These are phyloP conservation scores for Bombus sibiricus DNA, from an alignment of 1,140 invertebrate species.

Conservation along the genomic window DNA sequence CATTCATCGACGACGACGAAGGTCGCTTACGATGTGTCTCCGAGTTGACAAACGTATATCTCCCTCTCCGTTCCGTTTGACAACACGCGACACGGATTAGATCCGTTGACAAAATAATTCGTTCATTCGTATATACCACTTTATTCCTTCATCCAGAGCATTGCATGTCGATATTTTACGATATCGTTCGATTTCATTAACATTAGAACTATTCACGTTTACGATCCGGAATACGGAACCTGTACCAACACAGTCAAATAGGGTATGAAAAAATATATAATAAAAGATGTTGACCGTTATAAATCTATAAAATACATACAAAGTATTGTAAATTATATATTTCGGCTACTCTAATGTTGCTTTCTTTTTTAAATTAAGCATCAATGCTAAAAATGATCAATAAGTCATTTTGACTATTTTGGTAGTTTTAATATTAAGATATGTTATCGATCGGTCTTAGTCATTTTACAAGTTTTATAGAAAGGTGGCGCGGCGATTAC, in stretches of 20 bases:
- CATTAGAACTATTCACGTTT: no score
- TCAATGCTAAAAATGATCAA: neutral
- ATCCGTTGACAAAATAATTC: constrained; percentile 44
- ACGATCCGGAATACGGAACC: no score
- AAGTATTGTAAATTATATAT: neutral
- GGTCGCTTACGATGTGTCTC: constrained; percentile 48
- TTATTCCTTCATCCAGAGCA: neutral
- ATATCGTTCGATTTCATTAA: neutral
- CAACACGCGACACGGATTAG: constrained; percentile 6
- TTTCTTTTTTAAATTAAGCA: neutral
- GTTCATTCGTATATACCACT: neutral
- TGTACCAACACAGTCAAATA: no score
- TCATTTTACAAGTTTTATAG: neutral
- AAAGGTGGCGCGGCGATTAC: neutral
- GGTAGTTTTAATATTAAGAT: neutral
- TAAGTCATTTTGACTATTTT: neutral
- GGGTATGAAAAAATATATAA: no score
- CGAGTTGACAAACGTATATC: constrained; percentile 34
- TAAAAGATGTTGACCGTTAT: neutral
- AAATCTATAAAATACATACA: neutral
- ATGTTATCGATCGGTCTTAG: neutral
- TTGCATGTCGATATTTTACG: neutral
- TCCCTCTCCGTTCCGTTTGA: neutral
- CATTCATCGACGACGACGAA: constrained; percentile 73
- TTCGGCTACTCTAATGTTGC: neutral